Evolutionary conservation across 92 coral and sea anemone genomes (phyloP).

Genomic region (Chrysogorgia sp.): DNA sequence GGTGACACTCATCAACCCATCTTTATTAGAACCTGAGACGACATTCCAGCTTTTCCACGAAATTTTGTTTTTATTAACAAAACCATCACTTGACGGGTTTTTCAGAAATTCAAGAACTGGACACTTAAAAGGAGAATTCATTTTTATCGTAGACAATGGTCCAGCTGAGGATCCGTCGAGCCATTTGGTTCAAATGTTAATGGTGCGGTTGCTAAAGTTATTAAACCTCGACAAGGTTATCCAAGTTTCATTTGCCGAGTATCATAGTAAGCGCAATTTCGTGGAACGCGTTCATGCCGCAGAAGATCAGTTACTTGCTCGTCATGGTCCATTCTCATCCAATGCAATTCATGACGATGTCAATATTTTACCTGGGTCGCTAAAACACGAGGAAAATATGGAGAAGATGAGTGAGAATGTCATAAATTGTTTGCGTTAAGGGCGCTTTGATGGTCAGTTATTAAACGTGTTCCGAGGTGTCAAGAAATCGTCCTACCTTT

Average conservation of each 20-base stretch:
- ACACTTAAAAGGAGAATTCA: constrained; percentile 12
- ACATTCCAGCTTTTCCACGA: constrained; percentile 28
- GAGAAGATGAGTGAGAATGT: constrained; percentile 6
- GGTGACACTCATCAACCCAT: constrained; percentile 17
- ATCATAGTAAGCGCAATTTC: not conserved
- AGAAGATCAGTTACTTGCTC: constrained; percentile 22
- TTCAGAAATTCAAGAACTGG: constrained; percentile 14
- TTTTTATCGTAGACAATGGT: constrained; percentile 29
- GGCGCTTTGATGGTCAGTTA: constrained; percentile 13
- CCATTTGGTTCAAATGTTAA: constrained; percentile 5
- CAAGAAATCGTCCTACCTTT: constrained; percentile 1
- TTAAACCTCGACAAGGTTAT: constrained; percentile 28
- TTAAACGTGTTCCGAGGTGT: constrained; percentile 10
- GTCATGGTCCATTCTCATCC: not conserved
- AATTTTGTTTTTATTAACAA: constrained; percentile 28
- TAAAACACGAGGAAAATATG: constrained; percentile 7
- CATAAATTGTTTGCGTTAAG: constrained; percentile 1
- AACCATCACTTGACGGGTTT: constrained; percentile 19
- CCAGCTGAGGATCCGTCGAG: constrained; percentile 31
- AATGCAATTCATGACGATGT: not conserved
- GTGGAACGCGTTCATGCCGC: constrained; percentile 27
- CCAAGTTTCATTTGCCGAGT: no score
- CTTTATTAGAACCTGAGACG: constrained; percentile 41
- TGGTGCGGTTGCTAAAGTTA: constrained; percentile 2
- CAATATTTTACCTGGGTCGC: constrained; percentile 2